Conservation (phyloP, 2,797 vertebrate species). For the Darevskia nairensis region DNA sequence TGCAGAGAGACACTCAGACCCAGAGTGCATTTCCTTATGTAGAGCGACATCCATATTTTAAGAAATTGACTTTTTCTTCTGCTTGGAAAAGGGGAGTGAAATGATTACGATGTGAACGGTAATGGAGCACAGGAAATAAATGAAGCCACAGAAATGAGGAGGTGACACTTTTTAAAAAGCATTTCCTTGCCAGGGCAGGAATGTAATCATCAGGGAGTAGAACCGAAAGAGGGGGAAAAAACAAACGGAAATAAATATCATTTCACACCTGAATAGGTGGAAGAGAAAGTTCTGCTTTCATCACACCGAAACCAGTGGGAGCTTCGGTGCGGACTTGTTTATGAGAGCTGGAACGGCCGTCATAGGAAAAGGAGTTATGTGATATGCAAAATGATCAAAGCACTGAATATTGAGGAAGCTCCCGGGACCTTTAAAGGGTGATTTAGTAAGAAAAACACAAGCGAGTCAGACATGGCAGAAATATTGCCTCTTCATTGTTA, state of each 20-base stretch:
- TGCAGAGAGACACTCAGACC: not conserved
- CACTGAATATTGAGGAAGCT: not conserved
- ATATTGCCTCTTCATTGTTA: not conserved
- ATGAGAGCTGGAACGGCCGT: not conserved
- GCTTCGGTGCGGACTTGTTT: not conserved
- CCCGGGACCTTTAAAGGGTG: not conserved
- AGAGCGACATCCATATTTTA: not conserved
- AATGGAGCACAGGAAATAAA: slow-evolving; percentile 31
- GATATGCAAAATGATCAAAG: slow-evolving; percentile 5
- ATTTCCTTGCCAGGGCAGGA: slow-evolving; percentile 16
- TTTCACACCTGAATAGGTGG: slow-evolving; percentile 29
- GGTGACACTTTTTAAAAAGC: slow-evolving; percentile 4
- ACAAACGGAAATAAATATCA: slow-evolving; percentile 25
- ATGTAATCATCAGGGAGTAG: not conserved
- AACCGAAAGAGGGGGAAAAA: slow-evolving; percentile 20
- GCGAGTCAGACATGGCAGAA: not conserved
- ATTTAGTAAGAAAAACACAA: not conserved
- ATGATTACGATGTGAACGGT: slow-evolving; percentile 3
- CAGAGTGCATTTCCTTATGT: not conserved
- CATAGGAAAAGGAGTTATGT: slow-evolving; percentile 6
- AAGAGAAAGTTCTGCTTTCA: slow-evolving; percentile 12
- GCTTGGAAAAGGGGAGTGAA: not conserved
- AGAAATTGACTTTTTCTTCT: slow-evolving; percentile 10
- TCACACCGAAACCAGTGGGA: not conserved
- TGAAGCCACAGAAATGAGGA: slow-evolving; percentile 3